A percentile compares a stretch with the other conserved stretches of the same genome.
Evolutionary conservation across 2,113 vertebrate species (phyloP).

Genomic region (Callaeas wilsoni): DNA sequence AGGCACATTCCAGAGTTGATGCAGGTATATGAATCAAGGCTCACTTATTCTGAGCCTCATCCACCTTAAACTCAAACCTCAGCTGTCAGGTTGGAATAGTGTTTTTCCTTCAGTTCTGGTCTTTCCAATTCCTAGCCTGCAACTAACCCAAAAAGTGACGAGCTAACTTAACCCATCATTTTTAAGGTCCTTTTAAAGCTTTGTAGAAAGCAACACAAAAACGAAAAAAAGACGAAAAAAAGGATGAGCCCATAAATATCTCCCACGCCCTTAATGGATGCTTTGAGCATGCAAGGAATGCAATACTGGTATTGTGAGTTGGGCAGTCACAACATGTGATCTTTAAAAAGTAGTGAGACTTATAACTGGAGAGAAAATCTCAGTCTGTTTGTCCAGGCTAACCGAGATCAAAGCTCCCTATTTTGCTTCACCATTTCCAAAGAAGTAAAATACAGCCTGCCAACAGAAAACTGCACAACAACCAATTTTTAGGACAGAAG

Average conservation of each 20-base stretch:
- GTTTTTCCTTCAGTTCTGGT: not conserved
- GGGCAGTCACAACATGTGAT: not conserved
- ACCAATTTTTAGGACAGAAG: not conserved
- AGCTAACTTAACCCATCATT: not conserved
- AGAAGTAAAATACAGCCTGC: not conserved
- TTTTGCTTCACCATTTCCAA: slow-evolving; percentile 40
- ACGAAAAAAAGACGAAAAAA: not conserved
- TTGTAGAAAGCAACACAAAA: not conserved
- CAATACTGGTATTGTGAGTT: not conserved
- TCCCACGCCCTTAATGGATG: not conserved
- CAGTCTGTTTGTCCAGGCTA: not conserved
- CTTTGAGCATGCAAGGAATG: not conserved
- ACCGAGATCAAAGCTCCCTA: slow-evolving; percentile 23
- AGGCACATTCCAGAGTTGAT: not conserved
- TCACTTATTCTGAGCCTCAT: not conserved
- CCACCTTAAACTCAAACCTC: not conserved
- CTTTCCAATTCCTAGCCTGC: not conserved
- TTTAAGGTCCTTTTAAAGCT: not conserved
- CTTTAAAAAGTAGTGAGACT: not conserved
- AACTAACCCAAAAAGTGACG: not conserved
- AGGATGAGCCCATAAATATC: not conserved
- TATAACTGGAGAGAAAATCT: not conserved
- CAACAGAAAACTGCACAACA: slow-evolving; percentile 6
- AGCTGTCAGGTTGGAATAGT: not conserved
- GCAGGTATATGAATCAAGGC: not conserved